phyloP scores from a whole-genome alignment of 2,113 vertebrate genomes.

The Rhea pennata region DNA sequence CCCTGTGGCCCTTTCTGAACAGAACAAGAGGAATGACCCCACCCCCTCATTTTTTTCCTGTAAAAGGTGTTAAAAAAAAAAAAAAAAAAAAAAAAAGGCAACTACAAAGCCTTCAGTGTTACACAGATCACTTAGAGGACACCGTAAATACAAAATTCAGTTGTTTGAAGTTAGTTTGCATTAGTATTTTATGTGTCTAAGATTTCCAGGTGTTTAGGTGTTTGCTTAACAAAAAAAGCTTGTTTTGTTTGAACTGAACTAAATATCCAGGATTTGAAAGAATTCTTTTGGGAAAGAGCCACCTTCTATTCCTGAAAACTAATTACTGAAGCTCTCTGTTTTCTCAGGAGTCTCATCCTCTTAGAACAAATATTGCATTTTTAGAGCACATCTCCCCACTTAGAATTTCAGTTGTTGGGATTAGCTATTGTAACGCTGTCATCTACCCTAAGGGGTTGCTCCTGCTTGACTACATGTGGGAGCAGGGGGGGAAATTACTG shows the following conservation, averaged over 20 bases:
- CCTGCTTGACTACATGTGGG: not conserved
- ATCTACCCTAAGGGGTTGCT: conserved; percentile 7
- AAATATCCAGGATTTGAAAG: conserved; percentile 30
- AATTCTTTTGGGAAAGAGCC: not conserved
- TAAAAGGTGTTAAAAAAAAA: not conserved
- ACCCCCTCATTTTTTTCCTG: not conserved
- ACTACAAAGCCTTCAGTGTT: not conserved
- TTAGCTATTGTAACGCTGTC: conserved; percentile 45
- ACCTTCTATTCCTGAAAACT: not conserved
- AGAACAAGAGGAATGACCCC: not conserved
- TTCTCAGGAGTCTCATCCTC: conserved; percentile 20
- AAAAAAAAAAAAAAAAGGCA: no score
- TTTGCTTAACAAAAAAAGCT: conserved; percentile 44
- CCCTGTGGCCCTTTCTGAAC: not conserved
- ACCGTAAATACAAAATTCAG: not conserved
- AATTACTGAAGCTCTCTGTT: conserved; percentile 17
- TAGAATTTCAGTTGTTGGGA: conserved; percentile 28
- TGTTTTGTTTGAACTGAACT: conserved; percentile 35
- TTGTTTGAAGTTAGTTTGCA: conserved; percentile 18
- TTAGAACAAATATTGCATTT: conserved; percentile 37
- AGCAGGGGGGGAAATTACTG: not conserved
- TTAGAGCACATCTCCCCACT: conserved; percentile 15
- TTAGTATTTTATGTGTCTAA: not conserved
- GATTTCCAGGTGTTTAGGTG: not conserved
- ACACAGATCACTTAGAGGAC: not conserved